Percentiles rank a stretch among this genome's conserved stretches.
These are phyloP conservation scores for Cantharis flavilabris DNA, from an alignment of 2,888 invertebrate genomes.

Conservation along the genomic window DNA sequence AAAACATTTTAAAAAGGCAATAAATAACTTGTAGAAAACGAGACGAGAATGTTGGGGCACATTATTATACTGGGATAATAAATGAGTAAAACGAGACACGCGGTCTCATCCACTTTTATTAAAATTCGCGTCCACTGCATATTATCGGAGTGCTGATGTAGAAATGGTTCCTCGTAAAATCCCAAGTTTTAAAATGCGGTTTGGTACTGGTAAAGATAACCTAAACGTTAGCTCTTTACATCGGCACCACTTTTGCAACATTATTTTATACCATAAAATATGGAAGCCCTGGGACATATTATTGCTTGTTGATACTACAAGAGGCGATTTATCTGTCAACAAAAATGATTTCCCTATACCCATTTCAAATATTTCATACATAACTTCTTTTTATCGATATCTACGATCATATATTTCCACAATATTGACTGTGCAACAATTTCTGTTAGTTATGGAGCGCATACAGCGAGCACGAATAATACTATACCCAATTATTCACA, in stretches of 20 bases:
- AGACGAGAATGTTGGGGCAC: slow-evolving; percentile 38
- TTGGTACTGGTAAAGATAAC: not conserved
- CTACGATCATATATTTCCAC: not conserved
- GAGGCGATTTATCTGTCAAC: slow-evolving; percentile 2
- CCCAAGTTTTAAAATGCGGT: slow-evolving; percentile 10
- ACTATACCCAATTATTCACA: not conserved
- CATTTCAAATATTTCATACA: not conserved
- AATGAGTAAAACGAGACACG: slow-evolving; percentile 32
- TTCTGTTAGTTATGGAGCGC: not conserved
- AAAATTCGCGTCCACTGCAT: slow-evolving; percentile 41
- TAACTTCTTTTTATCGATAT: not conserved
- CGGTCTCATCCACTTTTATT: slow-evolving; percentile 42
- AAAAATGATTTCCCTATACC: slow-evolving; percentile 3
- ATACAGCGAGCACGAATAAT: not conserved
- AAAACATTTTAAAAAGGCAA: slow-evolving; percentile 28
- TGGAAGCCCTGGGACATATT: not conserved
- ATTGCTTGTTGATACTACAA: slow-evolving; percentile 2
- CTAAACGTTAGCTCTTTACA: not conserved
- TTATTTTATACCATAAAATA: slow-evolving; percentile 3
- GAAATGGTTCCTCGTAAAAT: slow-evolving; percentile 45
- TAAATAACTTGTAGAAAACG: slow-evolving; percentile 36
- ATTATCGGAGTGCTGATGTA: slow-evolving; percentile 43
- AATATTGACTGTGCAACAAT: not conserved
- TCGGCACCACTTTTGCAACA: not conserved
- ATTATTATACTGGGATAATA: slow-evolving; percentile 35